phyloP scores from a whole-genome alignment of 2,797 vertebrate species.

The Percopsis omiscomaycus region DNA sequence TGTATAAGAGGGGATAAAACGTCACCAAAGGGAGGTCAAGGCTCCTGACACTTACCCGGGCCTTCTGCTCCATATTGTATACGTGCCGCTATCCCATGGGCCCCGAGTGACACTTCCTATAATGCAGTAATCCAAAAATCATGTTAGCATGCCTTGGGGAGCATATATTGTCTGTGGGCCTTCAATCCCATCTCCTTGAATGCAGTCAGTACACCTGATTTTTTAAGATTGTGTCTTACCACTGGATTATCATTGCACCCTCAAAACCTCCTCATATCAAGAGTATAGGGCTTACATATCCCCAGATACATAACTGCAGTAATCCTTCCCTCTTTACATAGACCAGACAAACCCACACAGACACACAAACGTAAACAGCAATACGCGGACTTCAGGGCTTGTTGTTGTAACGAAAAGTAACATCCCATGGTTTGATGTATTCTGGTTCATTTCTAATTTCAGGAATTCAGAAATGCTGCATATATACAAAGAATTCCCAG shows the following conservation, averaged over 20 bases:
- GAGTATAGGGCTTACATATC: constrained; percentile 49
- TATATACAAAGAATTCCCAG: constrained; percentile 56
- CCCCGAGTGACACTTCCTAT: constrained; percentile 66
- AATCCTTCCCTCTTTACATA: constrained; percentile 54
- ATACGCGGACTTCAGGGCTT: constrained; percentile 47
- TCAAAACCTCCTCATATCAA: constrained; percentile 53
- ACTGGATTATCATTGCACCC: constrained; percentile 70
- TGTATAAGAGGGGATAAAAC: constrained; percentile 19
- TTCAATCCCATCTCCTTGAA: constrained; percentile 72
- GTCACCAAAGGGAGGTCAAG: constrained; percentile 16
- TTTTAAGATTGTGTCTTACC: constrained; percentile 65
- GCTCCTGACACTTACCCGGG: constrained; percentile 23
- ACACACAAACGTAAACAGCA: constrained; percentile 1
- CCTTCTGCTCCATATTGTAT: constrained; percentile 40
- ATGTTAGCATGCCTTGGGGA: constrained; percentile 69
- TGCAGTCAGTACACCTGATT: constrained; percentile 54
- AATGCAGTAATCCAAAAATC: constrained; percentile 78
- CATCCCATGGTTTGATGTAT: constrained; percentile 51
- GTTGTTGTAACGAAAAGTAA: constrained; percentile 39
- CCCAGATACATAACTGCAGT: constrained; percentile 54
- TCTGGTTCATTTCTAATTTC: constrained; percentile 51
- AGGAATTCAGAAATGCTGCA: constrained; percentile 50
- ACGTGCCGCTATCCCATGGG: constrained; percentile 49
- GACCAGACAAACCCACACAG: constrained; percentile 26
- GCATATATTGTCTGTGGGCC: constrained; percentile 67